Conservation (phyloP, 2,888 invertebrate species). For the Meliscaeva auricollis region DNA sequence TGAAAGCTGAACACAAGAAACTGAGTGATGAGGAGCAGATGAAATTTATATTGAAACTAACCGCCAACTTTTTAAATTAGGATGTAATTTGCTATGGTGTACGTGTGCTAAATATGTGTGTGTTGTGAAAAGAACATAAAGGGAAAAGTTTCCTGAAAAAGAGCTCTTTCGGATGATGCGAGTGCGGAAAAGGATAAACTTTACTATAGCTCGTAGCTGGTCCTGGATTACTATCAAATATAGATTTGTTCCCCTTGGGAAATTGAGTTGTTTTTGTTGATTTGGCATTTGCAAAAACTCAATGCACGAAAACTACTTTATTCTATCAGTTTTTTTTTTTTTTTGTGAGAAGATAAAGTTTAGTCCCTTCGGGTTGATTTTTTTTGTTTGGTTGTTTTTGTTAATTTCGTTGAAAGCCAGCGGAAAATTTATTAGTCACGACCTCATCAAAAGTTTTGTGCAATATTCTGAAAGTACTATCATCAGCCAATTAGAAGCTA, state of each 20-base stretch:
- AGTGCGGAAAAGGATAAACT: constrained; percentile 48
- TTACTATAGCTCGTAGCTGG: constrained; percentile 6
- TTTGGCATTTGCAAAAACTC: constrained; percentile 35
- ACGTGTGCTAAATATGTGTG: constrained; percentile 57
- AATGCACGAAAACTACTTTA: constrained; percentile 38
- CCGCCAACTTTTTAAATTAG: constrained; percentile 72
- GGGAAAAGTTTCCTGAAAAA: constrained; percentile 32
- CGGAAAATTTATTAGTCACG: constrained; percentile 71
- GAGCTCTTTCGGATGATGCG: constrained; percentile 30
- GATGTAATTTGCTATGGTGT: constrained; percentile 65
- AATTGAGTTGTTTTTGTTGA: constrained; percentile 71
- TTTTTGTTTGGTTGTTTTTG: constrained; percentile 46
- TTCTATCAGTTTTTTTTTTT: not conserved
- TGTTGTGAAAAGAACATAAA: not conserved
- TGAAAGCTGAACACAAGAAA: constrained; percentile 28
- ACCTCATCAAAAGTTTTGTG: constrained; percentile 73
- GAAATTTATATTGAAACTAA: constrained; percentile 56
- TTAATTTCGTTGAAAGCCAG: constrained; percentile 65
- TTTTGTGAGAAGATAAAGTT: constrained; percentile 48
- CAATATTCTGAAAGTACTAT: constrained; percentile 57
- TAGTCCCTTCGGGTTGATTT: constrained; percentile 39
- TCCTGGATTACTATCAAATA: constrained; percentile 67
- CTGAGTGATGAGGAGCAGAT: not conserved
- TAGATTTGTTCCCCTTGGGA: constrained; percentile 67
- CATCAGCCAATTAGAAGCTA: constrained; percentile 74